phyloP scores from a whole-genome alignment of 2,888 invertebrate species.

The Epinotia ramella region DNA sequence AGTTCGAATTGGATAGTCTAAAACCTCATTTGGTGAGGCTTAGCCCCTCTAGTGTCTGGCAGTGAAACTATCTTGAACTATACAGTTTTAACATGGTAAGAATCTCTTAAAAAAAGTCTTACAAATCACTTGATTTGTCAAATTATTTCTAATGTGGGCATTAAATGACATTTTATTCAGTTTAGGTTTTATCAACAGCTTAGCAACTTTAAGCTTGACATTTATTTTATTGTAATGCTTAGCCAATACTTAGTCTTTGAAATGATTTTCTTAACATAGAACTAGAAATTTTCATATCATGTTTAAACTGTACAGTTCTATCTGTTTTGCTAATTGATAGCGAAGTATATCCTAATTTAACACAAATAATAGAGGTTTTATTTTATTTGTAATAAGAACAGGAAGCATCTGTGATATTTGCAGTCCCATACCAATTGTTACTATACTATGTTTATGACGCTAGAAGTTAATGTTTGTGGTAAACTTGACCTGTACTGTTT shows the following conservation, averaged over 20 bases:
- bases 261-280: not conserved
- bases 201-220: not conserved
- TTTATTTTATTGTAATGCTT: not conserved
- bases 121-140: not conserved
- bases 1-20: not conserved
- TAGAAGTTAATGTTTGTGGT: constrained; percentile 28
- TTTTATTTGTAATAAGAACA: constrained; percentile 57
- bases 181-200: not conserved
- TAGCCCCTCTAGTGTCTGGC: constrained; percentile 9
- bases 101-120: not conserved
- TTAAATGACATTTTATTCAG: not conserved
- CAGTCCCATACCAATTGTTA: constrained; percentile 76
- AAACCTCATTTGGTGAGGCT: not conserved
- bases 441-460: constrained; percentile 69
- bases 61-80: constrained; percentile 19
- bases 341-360: constrained; percentile 32
- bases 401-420: constrained; percentile 82
- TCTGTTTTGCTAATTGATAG: constrained; percentile 27
- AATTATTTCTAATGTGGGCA: not conserved
- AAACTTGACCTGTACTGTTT: constrained; percentile 48
- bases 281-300: not conserved
- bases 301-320: constrained; percentile 34
- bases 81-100: constrained; percentile 24
- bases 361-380: constrained; percentile 10
- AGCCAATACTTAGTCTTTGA: not conserved